Evolutionary conservation across 2,888 invertebrate genomes (phyloP), one percentile per base, ranked within the genome.

Genomic region (Campaea margaritaria): DNA sequence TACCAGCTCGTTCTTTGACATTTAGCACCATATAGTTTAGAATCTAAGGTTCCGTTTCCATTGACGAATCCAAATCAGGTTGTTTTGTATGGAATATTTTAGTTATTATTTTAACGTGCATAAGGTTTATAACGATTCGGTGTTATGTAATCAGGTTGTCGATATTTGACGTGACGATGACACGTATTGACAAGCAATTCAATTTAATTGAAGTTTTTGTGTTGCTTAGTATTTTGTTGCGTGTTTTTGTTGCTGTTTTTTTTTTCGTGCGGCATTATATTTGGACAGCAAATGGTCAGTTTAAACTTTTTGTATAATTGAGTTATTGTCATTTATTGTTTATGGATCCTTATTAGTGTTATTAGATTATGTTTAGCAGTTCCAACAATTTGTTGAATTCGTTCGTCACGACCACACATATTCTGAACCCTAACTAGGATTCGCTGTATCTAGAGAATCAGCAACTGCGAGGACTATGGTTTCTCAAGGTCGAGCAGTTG

Each of bases 131-230:
- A 58, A 62, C 65, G 13, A 4, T 0, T 2, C 58, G 21, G 12
- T 0, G 0, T 7, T 16, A 27, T 45, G 58, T 74, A 73, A 72
- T 74, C 73, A 70, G 67, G 69, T 68, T 73, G 69, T 71, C 65
- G 73, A 70, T 68, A 68, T 69, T 72, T 74, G 74, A 74, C 68
- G 69, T 65, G 67, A 64, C 65, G 69, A 67, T 77, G 78, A 72
- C 70, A 71, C 68, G 72, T 70, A 78, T 72, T 76, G 80, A 80
- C 80, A 80, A 72, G 78, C 73, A 70, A 73, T 76, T 63, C 49
- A 61, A 60, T 69, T 66, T 78, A 79, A 74, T 75, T 73, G 73
- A 68, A 65, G 69, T 70, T 72, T 70, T 72, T 69, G 62, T 67
- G 39, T 15, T 46, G 31, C 31, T 28, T 44, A 51, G 42, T 61